Evolutionary conservation across 2,797 vertebrate species (phyloP), one percentile per base, ranked within the genome.

Genomic region (Megaceryle alcyon): DNA sequence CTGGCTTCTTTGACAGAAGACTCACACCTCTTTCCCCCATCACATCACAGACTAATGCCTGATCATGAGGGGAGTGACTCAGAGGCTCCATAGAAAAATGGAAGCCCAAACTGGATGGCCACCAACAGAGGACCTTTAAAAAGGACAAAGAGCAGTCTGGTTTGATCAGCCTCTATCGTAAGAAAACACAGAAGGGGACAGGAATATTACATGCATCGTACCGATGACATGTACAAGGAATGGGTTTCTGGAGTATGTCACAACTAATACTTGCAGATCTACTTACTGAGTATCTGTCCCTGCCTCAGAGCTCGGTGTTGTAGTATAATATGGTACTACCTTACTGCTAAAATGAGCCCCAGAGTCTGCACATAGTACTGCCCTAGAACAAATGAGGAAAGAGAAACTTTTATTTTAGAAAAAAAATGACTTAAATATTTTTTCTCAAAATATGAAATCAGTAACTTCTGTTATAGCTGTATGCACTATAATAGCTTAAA

Each of bases 231-330:
- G 26, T 43, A 80, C 56, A 44, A 80, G 75, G 37, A 86, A 48
- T 8, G 29, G 65, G 57, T 64, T 95, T 94, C 82, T 95, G 85
- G 75, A 91, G 37, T 68, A 68, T 37, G 44, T 90, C 87, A 35
- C 3, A 12, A 63, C 63, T 87, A 9, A 56, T 91, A 70, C 25
- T 73, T 85, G 51, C 56, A 73, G 56, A 53, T 77, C 41, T 73
- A 28, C 41, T 75, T 87, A 68, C 33, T 37, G 75, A 91, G 56
- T 41, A 81, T 80, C 75, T 92, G 70, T 75, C 86, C 11, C 1
- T 51, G 86, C 78, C 70, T 88, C 43, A 21, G 35, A 73, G 83
- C 63, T 82, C 79, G 31, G 54, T 0, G 0, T 4, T 75, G 1
- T n/a, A 70, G 63, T n/a, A 16, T 39, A 69, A 46, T 4, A 26